Base-by-base conservation (phyloP, 2,888 invertebrate species). In the Lycocerus yunnanus region DNA sequence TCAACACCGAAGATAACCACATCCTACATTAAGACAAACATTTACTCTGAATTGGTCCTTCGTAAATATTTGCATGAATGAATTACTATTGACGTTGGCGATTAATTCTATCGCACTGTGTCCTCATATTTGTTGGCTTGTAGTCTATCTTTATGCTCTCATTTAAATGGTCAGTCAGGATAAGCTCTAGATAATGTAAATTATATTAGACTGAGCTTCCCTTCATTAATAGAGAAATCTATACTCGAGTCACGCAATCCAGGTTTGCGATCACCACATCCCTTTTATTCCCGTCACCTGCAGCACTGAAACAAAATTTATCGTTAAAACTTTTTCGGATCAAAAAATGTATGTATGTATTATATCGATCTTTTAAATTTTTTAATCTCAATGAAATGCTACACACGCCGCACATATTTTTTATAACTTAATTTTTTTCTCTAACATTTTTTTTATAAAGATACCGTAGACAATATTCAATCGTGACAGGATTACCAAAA, bases 11-110 rank as follows among this genome's bases (percentile, higher is more conserved):
- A 71, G 75, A 79, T 81, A 79, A 81, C 79, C 80, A 79, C 78
- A 75, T 78, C 80, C 81, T 81, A 69, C 72, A 75, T 70, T 78
- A 74, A 80, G 77, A 74, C 78, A 75, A 82, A 82, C 79, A 80
- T 82, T 81, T 77, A 78, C 79, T 80, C 80, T 80, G 81, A 81
- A 78, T 77, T 74, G 79, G 79, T 80, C 78, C 75, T 77, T 66
- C 72, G 78, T 81, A 81, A 83, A 82, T 82, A 82, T 82, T 83
- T 79, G 80, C 79, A 79, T 78, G 79, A 80, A 72, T 78, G 74
- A 77, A 78, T 72, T 78, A 77, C 76, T 80, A 82, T 82, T 82
- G 79, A 77, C 79, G 78, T 79, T 75, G 79, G 78, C 80, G 77
- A 77, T 81, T 80, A 80, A 21, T 79, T 79, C 79, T 78, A 76